Conservation (phyloP, 2,888 invertebrate species). For the Agonopterix subpropinquella region DNA sequence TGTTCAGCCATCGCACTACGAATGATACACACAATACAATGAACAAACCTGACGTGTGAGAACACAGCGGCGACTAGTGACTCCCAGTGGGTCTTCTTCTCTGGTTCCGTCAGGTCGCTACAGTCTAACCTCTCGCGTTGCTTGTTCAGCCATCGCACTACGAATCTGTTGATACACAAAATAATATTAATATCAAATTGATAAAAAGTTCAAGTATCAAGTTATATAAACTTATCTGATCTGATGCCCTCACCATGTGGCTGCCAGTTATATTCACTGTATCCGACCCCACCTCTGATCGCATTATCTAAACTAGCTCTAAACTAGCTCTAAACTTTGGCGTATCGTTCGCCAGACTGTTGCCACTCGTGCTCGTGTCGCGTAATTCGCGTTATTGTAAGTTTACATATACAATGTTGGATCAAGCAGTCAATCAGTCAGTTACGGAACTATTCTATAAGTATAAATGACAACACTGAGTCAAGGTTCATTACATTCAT, state of each 20-base stretch:
- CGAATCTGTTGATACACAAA: constrained; percentile 64
- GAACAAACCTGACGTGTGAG: constrained; percentile 77
- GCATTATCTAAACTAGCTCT: too few relatives aligned
- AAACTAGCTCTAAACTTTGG: too few relatives aligned
- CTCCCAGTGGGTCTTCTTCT: constrained; percentile 78
- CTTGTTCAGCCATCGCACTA: constrained; percentile 86
- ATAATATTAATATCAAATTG: neutral
- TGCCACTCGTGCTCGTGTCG: too few relatives aligned
- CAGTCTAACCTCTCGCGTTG: constrained; percentile 75
- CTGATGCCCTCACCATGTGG: neutral
- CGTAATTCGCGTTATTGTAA: too few relatives aligned
- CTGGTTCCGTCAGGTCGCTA: constrained; percentile 61
- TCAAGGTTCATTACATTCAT: too few relatives aligned
- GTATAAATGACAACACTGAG: too few relatives aligned
- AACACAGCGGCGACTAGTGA: constrained; percentile 84
- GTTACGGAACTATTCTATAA: too few relatives aligned
- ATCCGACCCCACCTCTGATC: too few relatives aligned
- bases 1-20: constrained; percentile 86
- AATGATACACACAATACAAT: constrained; percentile 33
- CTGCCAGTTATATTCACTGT: too few relatives aligned
- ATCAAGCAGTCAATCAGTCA: too few relatives aligned
- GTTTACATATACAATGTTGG: too few relatives aligned
- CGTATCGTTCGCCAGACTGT: too few relatives aligned
- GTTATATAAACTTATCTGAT: neutral
- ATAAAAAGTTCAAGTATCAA: neutral